These are phyloP conservation scores for Copidosoma floridanum DNA, from an alignment of 1,140 invertebrate species.

Conservation along the genomic window DNA sequence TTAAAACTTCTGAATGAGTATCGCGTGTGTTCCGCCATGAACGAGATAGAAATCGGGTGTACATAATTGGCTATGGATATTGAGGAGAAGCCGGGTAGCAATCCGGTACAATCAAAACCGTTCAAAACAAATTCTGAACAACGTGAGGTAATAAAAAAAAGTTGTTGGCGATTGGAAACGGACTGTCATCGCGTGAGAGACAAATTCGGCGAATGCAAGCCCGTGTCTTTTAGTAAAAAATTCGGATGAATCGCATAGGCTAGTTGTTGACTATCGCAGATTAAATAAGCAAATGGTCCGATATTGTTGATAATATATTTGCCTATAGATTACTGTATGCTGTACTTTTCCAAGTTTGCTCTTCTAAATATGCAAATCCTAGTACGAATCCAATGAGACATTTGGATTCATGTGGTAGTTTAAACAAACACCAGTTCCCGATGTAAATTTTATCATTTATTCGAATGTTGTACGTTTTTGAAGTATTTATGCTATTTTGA, in stretches of 20 bases:
- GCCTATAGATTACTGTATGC: too few species aligned
- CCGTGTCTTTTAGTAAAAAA: slow-evolving; percentile 22
- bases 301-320: too few species aligned
- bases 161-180: slow-evolving; percentile 5
- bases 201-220: slow-evolving; percentile 9
- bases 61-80: slow-evolving; percentile 25
- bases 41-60: neutral
- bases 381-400: too few species aligned
- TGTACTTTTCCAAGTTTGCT: too few species aligned
- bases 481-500: too few species aligned
- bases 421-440: too few species aligned
- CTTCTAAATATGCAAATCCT: too few species aligned
- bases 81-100: neutral
- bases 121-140: slow-evolving; percentile 1
- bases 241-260: slow-evolving; percentile 11
- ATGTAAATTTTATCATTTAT: too few species aligned
- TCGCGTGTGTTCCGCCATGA: neutral
- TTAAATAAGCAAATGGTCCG: too few species aligned
- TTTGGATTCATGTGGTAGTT: too few species aligned
- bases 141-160: neutral
- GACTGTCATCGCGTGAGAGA: slow-evolving; percentile 6
- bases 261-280: slow-evolving; percentile 31
- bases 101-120: neutral
- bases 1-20: too few species aligned
- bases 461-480: too few species aligned